Base-by-base conservation (phyloP, 2,113 vertebrate species). In the Tachuris rubrigastra region DNA sequence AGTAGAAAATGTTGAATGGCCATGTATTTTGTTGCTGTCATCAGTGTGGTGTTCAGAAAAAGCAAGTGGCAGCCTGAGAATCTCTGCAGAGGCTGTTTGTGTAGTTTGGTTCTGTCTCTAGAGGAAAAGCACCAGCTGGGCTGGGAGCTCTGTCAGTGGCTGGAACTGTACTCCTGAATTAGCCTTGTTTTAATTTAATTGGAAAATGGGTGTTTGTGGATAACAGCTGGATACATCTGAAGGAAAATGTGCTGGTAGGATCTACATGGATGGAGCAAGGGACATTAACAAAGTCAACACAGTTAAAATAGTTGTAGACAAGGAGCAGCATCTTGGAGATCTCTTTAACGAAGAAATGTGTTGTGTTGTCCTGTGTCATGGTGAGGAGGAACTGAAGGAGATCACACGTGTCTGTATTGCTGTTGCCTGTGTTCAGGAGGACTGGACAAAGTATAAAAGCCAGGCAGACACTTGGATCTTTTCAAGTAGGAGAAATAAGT, bases 81-180 rank as follows among this genome's bases (percentile, higher is more conserved):
- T 86, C 59, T 95, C 60, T 85, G 77, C 62, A 86, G 85, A 84
- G 80, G 44, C 58, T 84, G 53, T 90, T 96, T 74, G 89, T 93
- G 53, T 74, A 37, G 72, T 88, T 84, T 67, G 74, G 77, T 52
- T 52, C 55, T 42, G 52, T 93, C 73, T 91, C 60, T 84, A 37
- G 90, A 76, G 91, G 89, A 89, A 72, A 71, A 90, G 85, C 69
- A 76, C 71, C 80, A 92, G 46, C 68, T 85, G 72, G 56, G 42
- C 86, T 84, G 76, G 55, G 85, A 93, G 67, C 68, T 75, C 31
- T 46, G 2, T 41, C 9, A 1, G 35, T 44, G 68, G 62, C 76
- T 46, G 39, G 60, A 46, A 41, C 89, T 80, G 2, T 76, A 85
- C 46, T 82, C 31, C 31, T 63, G 67, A 82, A 71, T 78, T 81